phyloP scores from a whole-genome alignment of 2,888 invertebrate genomes.

The Xanthostigma xanthostigma region DNA sequence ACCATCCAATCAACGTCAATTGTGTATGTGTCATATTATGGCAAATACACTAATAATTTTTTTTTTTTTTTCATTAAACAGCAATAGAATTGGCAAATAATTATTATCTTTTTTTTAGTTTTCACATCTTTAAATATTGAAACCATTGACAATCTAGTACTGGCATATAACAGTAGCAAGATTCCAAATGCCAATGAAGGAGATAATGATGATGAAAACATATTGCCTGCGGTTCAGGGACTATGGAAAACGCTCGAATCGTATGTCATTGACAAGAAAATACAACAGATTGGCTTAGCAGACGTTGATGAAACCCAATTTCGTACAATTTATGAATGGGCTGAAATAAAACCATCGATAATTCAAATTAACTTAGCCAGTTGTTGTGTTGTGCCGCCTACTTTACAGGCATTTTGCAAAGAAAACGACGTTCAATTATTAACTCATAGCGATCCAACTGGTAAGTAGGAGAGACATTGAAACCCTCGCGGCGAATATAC shows the following conservation, averaged over 20 bases:
- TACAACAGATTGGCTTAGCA: slow-evolving; percentile 67
- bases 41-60: no score
- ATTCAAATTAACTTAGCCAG: slow-evolving; percentile 86
- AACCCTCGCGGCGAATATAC: no score
- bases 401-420: slow-evolving; percentile 77
- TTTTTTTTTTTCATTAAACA: no score
- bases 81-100: neutral
- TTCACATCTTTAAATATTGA: slow-evolving; percentile 53
- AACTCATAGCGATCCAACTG: slow-evolving; percentile 88
- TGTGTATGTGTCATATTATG: no score
- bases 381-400: slow-evolving; percentile 88
- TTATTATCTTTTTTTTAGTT: slow-evolving; percentile 35
- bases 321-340: slow-evolving; percentile 58
- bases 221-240: slow-evolving; percentile 48
- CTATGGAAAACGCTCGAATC: slow-evolving; percentile 68
- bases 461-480: slow-evolving; percentile 30
- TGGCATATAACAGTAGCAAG: slow-evolving; percentile 52
- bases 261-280: slow-evolving; percentile 43
- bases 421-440: slow-evolving; percentile 82
- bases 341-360: slow-evolving; percentile 67
- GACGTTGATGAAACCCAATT: slow-evolving; percentile 78
- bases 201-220: slow-evolving; percentile 20
- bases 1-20: no score
- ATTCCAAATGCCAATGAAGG: slow-evolving; percentile 9
- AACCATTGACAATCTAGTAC: slow-evolving; percentile 66